phyloP scores from a whole-genome alignment of 2,888 invertebrate species.

The Stegophylla sp. region DNA sequence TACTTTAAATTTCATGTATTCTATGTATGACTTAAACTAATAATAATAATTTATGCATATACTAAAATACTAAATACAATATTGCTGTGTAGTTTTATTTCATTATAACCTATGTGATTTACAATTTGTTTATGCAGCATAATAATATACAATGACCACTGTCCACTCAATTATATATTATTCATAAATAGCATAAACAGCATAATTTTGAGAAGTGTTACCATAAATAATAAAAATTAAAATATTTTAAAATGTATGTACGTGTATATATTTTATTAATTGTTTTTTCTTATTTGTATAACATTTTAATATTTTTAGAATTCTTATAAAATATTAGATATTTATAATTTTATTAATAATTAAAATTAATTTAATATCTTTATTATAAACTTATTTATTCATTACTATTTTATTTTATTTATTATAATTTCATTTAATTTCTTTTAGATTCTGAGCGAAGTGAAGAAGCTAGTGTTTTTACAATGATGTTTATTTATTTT shows the following conservation, averaged over 20 bases:
- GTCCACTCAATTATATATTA: background rate
- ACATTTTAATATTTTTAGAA: no score
- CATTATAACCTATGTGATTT: background rate
- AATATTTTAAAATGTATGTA: background rate
- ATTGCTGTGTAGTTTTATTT: background rate
- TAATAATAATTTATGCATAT: background rate
- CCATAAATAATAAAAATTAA: background rate
- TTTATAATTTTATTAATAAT: no score
- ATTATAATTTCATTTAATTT: no score
- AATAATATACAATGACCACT: background rate
- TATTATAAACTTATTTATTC: no score
- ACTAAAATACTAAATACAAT: background rate
- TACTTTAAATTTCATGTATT: background rate
- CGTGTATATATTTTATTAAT: no score
- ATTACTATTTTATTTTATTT: no score
- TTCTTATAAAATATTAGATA: no score
- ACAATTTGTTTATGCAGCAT: constrained; percentile 24
- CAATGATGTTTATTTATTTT: no score
- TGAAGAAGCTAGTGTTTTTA: no score
- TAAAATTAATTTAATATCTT: no score
- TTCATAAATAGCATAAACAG: constrained; percentile 6
- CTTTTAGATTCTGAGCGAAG: no score
- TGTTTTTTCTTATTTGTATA: no score
- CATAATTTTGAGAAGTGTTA: constrained; percentile 25
- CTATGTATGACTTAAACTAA: background rate